Conservation (phyloP, 2,888 invertebrate genomes). For the Apodemia zela region DNA sequence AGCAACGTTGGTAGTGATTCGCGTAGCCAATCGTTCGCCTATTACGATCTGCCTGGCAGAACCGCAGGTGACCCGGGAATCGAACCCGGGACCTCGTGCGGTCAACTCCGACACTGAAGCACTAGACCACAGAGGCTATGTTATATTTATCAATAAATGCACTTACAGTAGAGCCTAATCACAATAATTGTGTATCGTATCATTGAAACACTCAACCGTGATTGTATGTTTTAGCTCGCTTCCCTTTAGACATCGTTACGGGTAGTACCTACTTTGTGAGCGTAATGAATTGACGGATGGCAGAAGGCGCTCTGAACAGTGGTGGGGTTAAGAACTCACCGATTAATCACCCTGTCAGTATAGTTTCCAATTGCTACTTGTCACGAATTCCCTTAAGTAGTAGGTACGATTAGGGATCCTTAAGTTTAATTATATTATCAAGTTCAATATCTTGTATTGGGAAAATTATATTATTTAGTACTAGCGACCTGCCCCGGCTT, state of each 20-base stretch:
- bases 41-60: too few relatives aligned
- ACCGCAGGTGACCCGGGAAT: too few relatives aligned
- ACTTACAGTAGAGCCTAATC: background rate
- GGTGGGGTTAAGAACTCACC: slow-evolving; percentile 74
- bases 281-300: slow-evolving; percentile 80
- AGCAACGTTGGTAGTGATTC: too few relatives aligned
- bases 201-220: slow-evolving; percentile 23
- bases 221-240: slow-evolving; percentile 51
- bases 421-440: slow-evolving; percentile 21
- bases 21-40: too few relatives aligned
- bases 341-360: slow-evolving; percentile 78
- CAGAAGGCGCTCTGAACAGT: slow-evolving; percentile 69
- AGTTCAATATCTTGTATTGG: background rate
- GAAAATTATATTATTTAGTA: too few relatives aligned
- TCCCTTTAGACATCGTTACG: slow-evolving; percentile 73
- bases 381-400: slow-evolving; percentile 60
- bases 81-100: too few relatives aligned
- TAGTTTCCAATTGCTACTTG: slow-evolving; percentile 72
- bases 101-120: too few relatives aligned
- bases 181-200: background rate
- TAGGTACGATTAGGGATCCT: slow-evolving; percentile 34
- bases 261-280: slow-evolving; percentile 75
- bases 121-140: too few relatives aligned
- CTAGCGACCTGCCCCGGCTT: too few relatives aligned
- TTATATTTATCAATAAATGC: background rate